A percentile compares a stretch with the other conserved stretches of the same genome.
These are phyloP conservation scores for Zhengitettix transpicula DNA, from an alignment of 2,888 invertebrate genomes.

Conservation along the genomic window DNA sequence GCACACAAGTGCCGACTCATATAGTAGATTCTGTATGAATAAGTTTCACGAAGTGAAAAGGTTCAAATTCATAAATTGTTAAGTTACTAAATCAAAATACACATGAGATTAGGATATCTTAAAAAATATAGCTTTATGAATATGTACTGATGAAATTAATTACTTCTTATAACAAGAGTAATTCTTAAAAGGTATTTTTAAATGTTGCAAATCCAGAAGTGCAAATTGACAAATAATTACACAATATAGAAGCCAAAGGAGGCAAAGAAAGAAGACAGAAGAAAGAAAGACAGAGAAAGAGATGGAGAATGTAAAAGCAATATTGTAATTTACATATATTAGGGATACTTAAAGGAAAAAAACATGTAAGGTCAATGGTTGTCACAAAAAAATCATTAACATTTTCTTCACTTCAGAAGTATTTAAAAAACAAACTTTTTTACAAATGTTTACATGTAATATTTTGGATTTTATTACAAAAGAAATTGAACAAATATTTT, in stretches of 20 bases:
- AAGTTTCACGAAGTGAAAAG: background rate
- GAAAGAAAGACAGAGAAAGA: too few species aligned
- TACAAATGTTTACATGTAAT: background rate
- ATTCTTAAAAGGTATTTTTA: too few species aligned
- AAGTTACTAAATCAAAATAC: too few species aligned
- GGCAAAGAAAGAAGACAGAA: too few species aligned
- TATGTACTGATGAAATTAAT: too few species aligned
- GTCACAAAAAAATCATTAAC: background rate
- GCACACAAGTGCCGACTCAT: background rate
- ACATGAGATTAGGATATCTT: too few species aligned
- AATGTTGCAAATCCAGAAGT: too few species aligned
- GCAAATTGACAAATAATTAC: too few species aligned
- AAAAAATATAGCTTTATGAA: too few species aligned
- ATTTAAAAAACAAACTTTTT: background rate
- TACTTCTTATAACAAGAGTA: too few species aligned
- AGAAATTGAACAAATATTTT: background rate
- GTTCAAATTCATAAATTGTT: too few species aligned
- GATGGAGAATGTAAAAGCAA: background rate
- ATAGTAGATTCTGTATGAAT: background rate
- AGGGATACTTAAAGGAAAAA: background rate
- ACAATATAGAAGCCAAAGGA: too few species aligned
- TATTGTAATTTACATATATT: background rate
- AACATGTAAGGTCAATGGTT: background rate
- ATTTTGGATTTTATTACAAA: constrained; percentile 1
- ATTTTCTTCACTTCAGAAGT: background rate